phyloP scores from a whole-genome alignment of 2,888 invertebrate species.

The Meiosimyza decipiens region DNA sequence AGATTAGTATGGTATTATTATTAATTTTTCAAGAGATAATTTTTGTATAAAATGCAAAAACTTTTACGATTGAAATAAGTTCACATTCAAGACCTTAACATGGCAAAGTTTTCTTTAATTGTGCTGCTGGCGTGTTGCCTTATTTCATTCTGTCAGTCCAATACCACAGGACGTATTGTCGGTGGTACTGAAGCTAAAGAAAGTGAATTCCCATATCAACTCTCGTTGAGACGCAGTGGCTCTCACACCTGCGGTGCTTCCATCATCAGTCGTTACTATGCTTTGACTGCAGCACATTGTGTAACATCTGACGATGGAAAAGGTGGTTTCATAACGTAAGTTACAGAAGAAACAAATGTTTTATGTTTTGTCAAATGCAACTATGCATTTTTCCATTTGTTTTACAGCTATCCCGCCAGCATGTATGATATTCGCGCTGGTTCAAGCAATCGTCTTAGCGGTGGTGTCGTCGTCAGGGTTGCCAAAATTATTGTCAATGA shows the following conservation, averaged over 20 bases:
- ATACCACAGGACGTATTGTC: conserved; percentile 48
- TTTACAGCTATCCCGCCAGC: conserved; percentile 27
- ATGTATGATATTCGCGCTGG: conserved; percentile 57
- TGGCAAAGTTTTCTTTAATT: conserved; percentile 19
- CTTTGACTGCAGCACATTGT: conserved; percentile 64
- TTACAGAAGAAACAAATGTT: not conserved
- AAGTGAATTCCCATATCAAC: conserved; percentile 64
- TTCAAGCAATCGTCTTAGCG: conserved; percentile 51
- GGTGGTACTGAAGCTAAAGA: conserved; percentile 59
- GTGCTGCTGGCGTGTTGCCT: conserved; percentile 20
- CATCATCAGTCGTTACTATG: conserved; percentile 51
- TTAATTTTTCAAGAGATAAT: too few relatives aligned
- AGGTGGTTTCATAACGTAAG: conserved; percentile 48
- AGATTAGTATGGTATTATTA: too few relatives aligned
- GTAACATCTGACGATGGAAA: conserved; percentile 45
- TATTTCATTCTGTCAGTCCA: not conserved
- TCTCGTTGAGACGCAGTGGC: conserved; percentile 56
- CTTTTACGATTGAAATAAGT: conserved; percentile 1
- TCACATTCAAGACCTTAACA: not conserved
- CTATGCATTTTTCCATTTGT: not conserved
- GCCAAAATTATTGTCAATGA: conserved; percentile 51
- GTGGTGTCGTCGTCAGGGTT: conserved; percentile 53
- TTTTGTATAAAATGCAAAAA: conserved; percentile 17
- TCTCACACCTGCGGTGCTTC: conserved; percentile 59
- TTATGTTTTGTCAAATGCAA: too few relatives aligned